Conservation (phyloP, 2,113 vertebrate genomes). For the Nestor notabilis region DNA sequence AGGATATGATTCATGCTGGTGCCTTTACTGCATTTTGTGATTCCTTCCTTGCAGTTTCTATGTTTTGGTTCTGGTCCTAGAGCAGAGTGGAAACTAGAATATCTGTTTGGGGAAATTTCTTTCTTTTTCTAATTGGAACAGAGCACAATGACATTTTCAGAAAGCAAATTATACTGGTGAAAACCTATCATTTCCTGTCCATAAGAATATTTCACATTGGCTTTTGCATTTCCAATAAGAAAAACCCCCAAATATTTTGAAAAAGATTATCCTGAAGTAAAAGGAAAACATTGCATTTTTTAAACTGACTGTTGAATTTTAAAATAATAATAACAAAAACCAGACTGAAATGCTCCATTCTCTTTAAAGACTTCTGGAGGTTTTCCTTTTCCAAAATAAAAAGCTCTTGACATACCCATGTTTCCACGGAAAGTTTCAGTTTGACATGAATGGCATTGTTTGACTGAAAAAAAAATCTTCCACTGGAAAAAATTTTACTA, state of each 20-base stretch:
- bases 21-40: not conserved
- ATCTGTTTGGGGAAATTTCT: not conserved
- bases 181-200: not conserved
- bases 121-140: not conserved
- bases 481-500: not conserved
- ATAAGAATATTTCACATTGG: not conserved
- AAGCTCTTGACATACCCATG: not conserved
- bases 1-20: not conserved
- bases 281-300: not conserved
- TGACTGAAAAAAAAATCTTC: not conserved
- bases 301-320: not conserved
- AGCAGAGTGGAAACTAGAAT: not conserved
- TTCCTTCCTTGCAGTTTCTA: not conserved
- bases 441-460: slow-evolving; percentile 3
- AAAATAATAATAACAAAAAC: not conserved
- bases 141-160: not conserved
- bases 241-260: not conserved
- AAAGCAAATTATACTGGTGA: not conserved
- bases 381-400: slow-evolving; percentile 13
- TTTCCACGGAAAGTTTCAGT: slow-evolving; percentile 20
- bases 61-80: not conserved
- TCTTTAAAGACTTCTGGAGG: not conserved
- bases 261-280: not conserved
- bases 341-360: not conserved
- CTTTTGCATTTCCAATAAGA: not conserved